Base-by-base conservation (phyloP, 2,888 invertebrate genomes). In the Parnassius apollo region DNA sequence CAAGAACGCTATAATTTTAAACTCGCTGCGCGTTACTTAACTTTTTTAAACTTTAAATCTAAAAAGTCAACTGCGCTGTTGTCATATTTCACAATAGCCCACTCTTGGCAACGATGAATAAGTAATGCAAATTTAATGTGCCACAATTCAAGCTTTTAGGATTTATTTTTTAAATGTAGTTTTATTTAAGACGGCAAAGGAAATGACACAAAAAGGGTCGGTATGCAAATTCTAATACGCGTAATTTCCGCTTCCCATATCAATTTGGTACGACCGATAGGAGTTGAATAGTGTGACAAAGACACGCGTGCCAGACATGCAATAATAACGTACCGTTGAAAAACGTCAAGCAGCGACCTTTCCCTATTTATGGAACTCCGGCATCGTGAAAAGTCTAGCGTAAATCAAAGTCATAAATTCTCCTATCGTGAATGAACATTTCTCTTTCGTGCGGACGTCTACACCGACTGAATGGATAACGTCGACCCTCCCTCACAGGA, bases 371-470 rank as follows among this genome's bases (percentile, higher is more conserved):
- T 82, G 82, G 75, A 75, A 76, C 76, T 79, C 75, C 70, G 68
- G 66, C 69, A 73, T 75, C 73, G 86, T 83, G 86, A 87, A 87
- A 88, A 89, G 81, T 87, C 85, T 79, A 80, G 81, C 87, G 86
- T 89, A 90, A 90, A 90, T 90, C 88, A 88, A 88, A 88, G 86
- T 85, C 88, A 90, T 90, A 90, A 91, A 91, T 91, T 88, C 85
- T 83, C 79, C 87, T 90, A 91, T 90, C 90, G 87, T 88, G 88
- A 89, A 89, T 88, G 90, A 89, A 89, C 89, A 91, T 91, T 90
- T 90, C 91, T 90, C 91, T 89, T 88, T 75, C 70, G 72, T 80
- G 83, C 83, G 86, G 86, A 87, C 87, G 89, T 89, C 90, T 88
- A 85, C 82, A 82, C 81, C 80, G 82, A 80, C 76, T 89, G 88